A percentile compares a stretch with the other conserved stretches of the same genome.
These are phyloP conservation scores for Sardinella longiceps DNA, from an alignment of 2,797 vertebrate species.

Conservation along the genomic window DNA sequence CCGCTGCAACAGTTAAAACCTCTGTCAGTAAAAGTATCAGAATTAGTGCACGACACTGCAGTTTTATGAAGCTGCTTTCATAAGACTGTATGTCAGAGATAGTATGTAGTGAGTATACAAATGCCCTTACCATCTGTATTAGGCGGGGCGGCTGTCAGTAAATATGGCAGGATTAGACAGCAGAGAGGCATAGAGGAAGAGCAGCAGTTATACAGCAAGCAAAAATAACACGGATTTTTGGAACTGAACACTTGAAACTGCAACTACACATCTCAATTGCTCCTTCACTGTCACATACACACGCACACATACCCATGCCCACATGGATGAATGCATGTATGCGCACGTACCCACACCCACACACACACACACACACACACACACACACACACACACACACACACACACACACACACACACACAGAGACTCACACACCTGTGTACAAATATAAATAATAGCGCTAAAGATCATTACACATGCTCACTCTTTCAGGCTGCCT, in stretches of 20 bases:
- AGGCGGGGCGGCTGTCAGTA: neutral
- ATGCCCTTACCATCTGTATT: neutral
- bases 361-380: neutral
- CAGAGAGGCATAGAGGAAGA: neutral
- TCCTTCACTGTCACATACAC: neutral
- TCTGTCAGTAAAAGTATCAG: neutral
- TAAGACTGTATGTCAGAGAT: neutral
- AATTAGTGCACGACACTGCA: neutral
- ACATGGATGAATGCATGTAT: neutral
- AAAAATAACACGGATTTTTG: neutral
- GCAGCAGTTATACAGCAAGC: slow-evolving; percentile 16
- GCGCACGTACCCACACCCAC: neutral
- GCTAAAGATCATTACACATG: neutral
- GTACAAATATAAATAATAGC: neutral
- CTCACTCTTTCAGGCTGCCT: neutral
- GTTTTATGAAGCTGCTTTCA: neutral
- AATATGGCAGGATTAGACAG: neutral
- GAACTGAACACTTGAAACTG: neutral
- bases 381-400: neutral
- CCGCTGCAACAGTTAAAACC: neutral
- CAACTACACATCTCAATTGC: neutral
- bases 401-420: neutral
- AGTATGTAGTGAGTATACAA: neutral
- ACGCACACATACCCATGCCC: neutral
- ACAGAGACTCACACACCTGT: neutral